Conservation (phyloP, 2,888 invertebrate genomes). For the Drosophila robusta region DNA sequence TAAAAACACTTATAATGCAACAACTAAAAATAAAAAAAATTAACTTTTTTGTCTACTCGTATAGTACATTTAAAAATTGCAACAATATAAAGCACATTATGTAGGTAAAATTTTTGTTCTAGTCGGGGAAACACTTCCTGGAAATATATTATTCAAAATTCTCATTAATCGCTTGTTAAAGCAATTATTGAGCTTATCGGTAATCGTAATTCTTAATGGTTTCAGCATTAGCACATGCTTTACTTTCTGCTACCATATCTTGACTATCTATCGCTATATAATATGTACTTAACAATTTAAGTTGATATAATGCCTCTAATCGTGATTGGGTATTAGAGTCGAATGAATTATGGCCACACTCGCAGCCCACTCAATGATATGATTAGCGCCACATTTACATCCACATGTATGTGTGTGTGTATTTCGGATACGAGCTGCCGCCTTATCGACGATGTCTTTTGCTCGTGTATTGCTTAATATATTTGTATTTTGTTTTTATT, state of each 20-base stretch:
- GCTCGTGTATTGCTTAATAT: not conserved
- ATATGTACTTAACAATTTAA: not conserved
- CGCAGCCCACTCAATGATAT: slow-evolving; percentile 18
- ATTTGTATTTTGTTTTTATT: slow-evolving; percentile 28
- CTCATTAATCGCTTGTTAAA: slow-evolving; percentile 33
- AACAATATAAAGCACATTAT: not conserved
- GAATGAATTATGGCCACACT: slow-evolving; percentile 53
- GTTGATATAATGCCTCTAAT: slow-evolving; percentile 42
- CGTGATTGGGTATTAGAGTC: slow-evolving; percentile 38
- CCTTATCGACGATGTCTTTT: slow-evolving; percentile 10
- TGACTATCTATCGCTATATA: not conserved
- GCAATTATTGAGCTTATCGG: slow-evolving; percentile 33
- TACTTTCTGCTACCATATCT: slow-evolving; percentile 3
- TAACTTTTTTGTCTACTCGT: not conserved
- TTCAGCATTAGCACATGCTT: slow-evolving; percentile 5
- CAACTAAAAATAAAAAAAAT: slow-evolving; percentile 8
- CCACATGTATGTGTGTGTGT: slow-evolving; percentile 13
- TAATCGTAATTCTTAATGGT: slow-evolving; percentile 16
- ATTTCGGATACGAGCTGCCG: not conserved
- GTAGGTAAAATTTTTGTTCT: not conserved
- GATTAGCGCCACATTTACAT: slow-evolving; percentile 58
- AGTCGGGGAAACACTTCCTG: not conserved
- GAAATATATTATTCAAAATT: slow-evolving; percentile 10
- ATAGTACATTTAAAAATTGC: not conserved
- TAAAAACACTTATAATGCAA: slow-evolving; percentile 21